A percentile compares a stretch with the other conserved stretches of the same genome.
Evolutionary conservation across 2,888 invertebrate genomes (phyloP).

Genomic region (Epinotia demarniana): DNA sequence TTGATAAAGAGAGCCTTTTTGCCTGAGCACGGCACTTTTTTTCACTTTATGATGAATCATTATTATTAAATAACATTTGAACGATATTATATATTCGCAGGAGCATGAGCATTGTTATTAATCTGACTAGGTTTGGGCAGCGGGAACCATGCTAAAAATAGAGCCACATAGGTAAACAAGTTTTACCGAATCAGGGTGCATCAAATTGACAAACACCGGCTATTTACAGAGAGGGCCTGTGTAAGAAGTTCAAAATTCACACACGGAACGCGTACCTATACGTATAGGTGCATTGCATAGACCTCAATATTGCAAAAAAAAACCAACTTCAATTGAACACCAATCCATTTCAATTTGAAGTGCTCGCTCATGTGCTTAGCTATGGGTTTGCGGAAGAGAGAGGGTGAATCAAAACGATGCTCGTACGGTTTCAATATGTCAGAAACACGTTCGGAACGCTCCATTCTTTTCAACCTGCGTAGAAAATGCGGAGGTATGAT

Average conservation of each 20-base stretch:
- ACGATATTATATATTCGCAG: too few species aligned
- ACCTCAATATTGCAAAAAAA: not conserved
- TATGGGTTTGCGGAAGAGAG: not conserved
- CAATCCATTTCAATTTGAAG: too few species aligned
- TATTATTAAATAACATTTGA: too few species aligned
- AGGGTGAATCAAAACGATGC: not conserved
- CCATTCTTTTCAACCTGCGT: conserved; percentile 53
- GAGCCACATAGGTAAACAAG: not conserved
- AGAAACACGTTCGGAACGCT: conserved; percentile 21
- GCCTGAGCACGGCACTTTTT: not conserved
- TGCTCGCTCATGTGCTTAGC: not conserved
- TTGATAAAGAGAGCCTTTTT: too few species aligned
- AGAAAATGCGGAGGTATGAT: conserved; percentile 66
- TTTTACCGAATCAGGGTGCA: not conserved
- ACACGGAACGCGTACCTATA: not conserved
- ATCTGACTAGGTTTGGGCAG: not conserved
- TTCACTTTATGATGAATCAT: too few species aligned
- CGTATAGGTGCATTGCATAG: not conserved
- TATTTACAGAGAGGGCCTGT: not conserved
- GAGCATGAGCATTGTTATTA: too few species aligned
- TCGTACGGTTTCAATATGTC: not conserved
- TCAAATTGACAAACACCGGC: not conserved
- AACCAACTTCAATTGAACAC: too few species aligned
- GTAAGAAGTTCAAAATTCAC: not conserved
- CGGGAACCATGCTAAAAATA: not conserved